Percentiles rank a stretch among this genome's conserved stretches.
Conservation (phyloP, 2,888 invertebrate genomes). For the Caenorhabditis sulstoni region DNA sequence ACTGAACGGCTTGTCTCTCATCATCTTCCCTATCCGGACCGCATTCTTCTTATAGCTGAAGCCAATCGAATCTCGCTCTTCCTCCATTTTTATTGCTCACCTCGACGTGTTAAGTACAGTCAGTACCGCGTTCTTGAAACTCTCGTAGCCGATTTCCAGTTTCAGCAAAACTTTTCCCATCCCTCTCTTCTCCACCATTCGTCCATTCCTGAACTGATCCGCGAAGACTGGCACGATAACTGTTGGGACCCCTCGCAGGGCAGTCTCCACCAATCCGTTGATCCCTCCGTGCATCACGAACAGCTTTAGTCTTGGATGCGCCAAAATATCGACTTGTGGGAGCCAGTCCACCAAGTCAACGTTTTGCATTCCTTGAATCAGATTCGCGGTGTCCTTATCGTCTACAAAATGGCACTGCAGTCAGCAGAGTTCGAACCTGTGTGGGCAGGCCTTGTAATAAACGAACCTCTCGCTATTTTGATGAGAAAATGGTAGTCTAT, state of each 20-base stretch:
- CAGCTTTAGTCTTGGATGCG: constrained; percentile 72
- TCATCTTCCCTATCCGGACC: constrained; percentile 58
- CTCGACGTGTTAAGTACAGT: constrained; percentile 60
- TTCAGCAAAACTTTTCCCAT: constrained; percentile 72
- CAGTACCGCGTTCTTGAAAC: constrained; percentile 51
- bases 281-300: constrained; percentile 79
- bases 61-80: background rate
- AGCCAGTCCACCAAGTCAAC: constrained; percentile 75
- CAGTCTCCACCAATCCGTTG: constrained; percentile 77
- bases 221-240: constrained; percentile 78
- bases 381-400: constrained; percentile 63
- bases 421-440: background rate
- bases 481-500: constrained; percentile 75
- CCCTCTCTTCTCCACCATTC: constrained; percentile 74
- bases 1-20: constrained; percentile 67
- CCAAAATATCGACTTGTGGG: constrained; percentile 77
- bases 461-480: constrained; percentile 69
- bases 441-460: too few relatives aligned
- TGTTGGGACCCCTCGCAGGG: constrained; percentile 74
- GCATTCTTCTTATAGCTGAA: constrained; percentile 67
- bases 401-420: constrained; percentile 33
- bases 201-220: constrained; percentile 78
- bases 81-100: constrained; percentile 8
- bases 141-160: constrained; percentile 60
- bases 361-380: constrained; percentile 66